Evolutionary conservation across 1,140 invertebrate genomes (phyloP).

Genomic region (Trinorchestia longiramus): DNA sequence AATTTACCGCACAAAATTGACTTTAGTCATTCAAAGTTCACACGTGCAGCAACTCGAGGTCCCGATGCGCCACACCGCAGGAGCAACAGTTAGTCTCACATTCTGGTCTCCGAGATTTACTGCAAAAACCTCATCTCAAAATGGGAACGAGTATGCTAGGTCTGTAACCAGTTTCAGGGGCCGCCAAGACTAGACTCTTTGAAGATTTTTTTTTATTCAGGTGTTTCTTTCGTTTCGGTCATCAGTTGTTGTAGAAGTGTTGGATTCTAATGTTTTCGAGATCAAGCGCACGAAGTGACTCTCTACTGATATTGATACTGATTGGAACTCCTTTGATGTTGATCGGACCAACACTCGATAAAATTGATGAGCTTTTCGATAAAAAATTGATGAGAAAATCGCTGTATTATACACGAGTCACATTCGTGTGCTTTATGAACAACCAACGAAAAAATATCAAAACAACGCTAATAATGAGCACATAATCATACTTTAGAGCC

Average conservation of each 20-base stretch:
- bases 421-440: neutral
- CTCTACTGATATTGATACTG: neutral
- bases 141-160: neutral
- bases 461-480: neutral
- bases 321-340: no score
- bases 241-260: neutral
- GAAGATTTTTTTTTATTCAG: neutral
- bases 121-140: neutral
- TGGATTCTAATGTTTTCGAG: neutral
- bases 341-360: neutral
- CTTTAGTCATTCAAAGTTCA: no score
- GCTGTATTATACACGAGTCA: neutral
- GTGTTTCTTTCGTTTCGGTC: neutral
- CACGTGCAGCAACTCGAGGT: no score
- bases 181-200: neutral
- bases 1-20: no score
- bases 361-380: neutral
- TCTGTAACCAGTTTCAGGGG: no score
- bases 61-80: neutral
- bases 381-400: neutral
- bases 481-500: neutral
- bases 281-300: neutral
- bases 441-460: neutral
- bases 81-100: neutral
- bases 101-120: neutral